Conservation (phyloP, 2,888 invertebrate species). For the Harmothoe impar region DNA sequence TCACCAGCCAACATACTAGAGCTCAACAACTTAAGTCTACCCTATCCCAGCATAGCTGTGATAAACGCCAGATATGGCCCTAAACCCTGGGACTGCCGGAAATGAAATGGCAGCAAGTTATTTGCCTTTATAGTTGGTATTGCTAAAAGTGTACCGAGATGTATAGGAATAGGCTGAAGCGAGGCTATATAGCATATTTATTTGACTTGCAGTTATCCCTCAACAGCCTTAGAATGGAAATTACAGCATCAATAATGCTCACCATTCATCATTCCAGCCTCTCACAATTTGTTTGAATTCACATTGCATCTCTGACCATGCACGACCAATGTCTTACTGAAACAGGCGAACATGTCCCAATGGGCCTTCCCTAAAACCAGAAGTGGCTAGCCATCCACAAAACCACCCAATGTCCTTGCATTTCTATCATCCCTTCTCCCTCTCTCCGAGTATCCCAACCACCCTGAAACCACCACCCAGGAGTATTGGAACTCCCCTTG, state of each 20-base stretch:
- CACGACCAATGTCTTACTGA: background rate
- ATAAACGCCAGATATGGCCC: background rate
- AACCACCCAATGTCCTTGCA: no score
- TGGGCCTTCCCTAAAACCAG: background rate
- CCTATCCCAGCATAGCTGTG: background rate
- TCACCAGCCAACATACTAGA: background rate
- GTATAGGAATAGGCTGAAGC: no score
- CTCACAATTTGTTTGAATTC: background rate
- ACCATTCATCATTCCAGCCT: background rate
- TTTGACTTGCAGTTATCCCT: no score
- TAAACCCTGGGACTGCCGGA: background rate
- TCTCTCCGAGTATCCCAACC: no score
- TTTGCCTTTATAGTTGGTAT: background rate
- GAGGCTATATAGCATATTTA: no score
- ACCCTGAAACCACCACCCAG: background rate
- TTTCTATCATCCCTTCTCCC: no score
- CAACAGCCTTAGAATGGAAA: no score
- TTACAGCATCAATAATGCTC: no score
- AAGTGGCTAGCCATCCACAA: no score
- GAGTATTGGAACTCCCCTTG: background rate
- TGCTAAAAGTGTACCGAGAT: no score
- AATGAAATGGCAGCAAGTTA: background rate
- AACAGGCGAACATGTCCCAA: background rate
- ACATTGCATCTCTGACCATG: background rate
- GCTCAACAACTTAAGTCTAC: background rate